Evolutionary conservation across 2,113 vertebrate genomes (phyloP).

Genomic region (Typhlomys cinereus): DNA sequence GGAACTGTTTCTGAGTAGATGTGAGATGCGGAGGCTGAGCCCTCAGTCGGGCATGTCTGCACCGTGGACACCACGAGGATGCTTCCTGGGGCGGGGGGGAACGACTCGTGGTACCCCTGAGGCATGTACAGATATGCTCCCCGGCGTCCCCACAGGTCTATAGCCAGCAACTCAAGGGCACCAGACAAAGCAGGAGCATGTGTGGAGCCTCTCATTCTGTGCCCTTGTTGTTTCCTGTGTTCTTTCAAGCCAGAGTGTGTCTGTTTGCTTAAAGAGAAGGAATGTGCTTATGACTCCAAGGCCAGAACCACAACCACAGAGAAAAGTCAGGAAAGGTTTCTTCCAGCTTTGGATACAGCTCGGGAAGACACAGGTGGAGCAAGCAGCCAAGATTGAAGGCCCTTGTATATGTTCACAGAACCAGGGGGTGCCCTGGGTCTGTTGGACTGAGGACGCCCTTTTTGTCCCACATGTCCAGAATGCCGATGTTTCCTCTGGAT

Average conservation of each 20-base stretch:
- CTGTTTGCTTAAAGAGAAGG: conserved; percentile 13
- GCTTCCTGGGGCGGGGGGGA: background rate
- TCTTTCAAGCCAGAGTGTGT: background rate
- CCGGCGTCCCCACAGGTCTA: background rate
- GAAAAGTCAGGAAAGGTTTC: background rate
- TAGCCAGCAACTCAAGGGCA: background rate
- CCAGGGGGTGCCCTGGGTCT: background rate
- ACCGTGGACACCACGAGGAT: fast-evolving
- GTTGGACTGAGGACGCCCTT: background rate
- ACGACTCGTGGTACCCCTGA: too few relatives aligned
- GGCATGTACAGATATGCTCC: background rate
- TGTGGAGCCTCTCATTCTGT: background rate
- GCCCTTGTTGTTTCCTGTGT: background rate
- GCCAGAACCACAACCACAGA: background rate
- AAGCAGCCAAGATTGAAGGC: background rate
- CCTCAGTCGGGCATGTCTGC: background rate
- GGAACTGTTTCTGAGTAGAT: background rate
- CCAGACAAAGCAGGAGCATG: background rate
- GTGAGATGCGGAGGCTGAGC: background rate
- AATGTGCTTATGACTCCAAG: background rate
- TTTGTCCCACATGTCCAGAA: background rate
- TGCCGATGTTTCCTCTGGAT: background rate
- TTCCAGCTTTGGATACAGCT: background rate
- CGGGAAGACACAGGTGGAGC: background rate
- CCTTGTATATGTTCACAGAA: background rate